A percentile compares a stretch with the other conserved stretches of the same genome.
phyloP scores from a whole-genome alignment of 2,113 vertebrate species.

The Ceuthmochares aereus region DNA sequence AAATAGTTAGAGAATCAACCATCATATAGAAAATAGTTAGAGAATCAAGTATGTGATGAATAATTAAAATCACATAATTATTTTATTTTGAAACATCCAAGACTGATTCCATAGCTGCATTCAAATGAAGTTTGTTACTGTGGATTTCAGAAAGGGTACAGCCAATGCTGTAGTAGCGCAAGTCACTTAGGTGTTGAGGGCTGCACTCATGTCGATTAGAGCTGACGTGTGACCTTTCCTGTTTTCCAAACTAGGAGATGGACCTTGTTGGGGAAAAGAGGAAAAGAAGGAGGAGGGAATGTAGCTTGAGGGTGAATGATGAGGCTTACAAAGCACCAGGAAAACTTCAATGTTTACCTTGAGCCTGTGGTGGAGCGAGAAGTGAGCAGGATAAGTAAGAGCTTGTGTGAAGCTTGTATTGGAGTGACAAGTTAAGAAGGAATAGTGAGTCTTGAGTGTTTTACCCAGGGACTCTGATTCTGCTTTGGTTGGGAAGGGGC shows the following conservation, averaged over 20 bases:
- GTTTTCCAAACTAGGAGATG: not conserved
- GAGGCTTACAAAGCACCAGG: rapidly evolving
- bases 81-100: not conserved
- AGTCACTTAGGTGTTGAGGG: rapidly evolving
- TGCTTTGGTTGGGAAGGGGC: not conserved
- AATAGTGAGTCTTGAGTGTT: not conserved
- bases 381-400: not conserved
- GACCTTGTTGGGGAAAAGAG: not conserved
- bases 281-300: not conserved
- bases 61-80: not conserved
- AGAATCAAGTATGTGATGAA: not conserved
- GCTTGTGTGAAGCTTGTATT: not conserved
- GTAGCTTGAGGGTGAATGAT: not conserved
- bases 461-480: rapidly evolving
- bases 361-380: not conserved
- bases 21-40: too few species aligned
- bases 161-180: not conserved
- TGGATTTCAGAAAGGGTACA: not conserved
- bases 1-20: too few species aligned
- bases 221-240: not conserved
- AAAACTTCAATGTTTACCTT: not conserved
- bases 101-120: not conserved
- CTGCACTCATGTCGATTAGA: not conserved
- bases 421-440: not conserved
- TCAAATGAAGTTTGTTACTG: not conserved